Evolutionary conservation across 2,888 invertebrate genomes (phyloP).

Genomic region (Volucella zonaria): DNA sequence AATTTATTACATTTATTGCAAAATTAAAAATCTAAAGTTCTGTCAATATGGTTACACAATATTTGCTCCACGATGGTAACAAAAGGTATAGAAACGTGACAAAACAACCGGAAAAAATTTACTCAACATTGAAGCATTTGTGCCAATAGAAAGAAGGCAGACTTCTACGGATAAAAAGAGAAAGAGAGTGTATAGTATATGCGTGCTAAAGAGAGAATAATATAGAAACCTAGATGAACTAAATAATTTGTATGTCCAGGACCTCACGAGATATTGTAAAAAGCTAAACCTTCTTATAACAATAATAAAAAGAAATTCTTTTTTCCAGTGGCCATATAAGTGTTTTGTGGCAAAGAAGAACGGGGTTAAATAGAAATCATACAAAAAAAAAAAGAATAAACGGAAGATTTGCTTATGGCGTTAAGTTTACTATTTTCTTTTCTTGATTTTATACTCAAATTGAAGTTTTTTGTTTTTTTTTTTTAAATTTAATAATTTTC

Average conservation of each 20-base stretch:
- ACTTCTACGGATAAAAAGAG: neutral
- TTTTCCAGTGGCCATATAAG: constrained; percentile 32
- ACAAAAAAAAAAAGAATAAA: constrained; percentile 31
- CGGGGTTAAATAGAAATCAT: constrained; percentile 1
- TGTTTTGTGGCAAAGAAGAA: constrained; percentile 2
- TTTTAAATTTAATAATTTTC: constrained; percentile 22
- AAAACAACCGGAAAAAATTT: constrained; percentile 29
- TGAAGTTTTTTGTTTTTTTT: constrained; percentile 28
- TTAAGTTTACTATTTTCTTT: constrained; percentile 23
- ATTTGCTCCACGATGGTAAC: constrained; percentile 35
- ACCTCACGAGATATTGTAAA: constrained; percentile 27
- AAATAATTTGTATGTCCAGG: constrained; percentile 15
- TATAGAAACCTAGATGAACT: constrained; percentile 43
- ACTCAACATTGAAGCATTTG: constrained; percentile 34
- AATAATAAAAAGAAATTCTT: constrained; percentile 15
- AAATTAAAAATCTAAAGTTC: constrained; percentile 44
- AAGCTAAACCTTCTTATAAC: constrained; percentile 46
- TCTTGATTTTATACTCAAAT: constrained; percentile 40
- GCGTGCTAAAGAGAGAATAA: constrained; percentile 2
- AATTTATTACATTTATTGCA: constrained; percentile 57
- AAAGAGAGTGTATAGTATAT: too few species aligned
- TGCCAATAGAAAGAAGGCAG: constrained; percentile 44
- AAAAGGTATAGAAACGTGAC: constrained; percentile 28
- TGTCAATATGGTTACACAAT: constrained; percentile 58
- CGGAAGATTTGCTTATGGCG: constrained; percentile 19